Base-by-base conservation (phyloP, 2,888 invertebrate species). In the Lasius platythorax region DNA sequence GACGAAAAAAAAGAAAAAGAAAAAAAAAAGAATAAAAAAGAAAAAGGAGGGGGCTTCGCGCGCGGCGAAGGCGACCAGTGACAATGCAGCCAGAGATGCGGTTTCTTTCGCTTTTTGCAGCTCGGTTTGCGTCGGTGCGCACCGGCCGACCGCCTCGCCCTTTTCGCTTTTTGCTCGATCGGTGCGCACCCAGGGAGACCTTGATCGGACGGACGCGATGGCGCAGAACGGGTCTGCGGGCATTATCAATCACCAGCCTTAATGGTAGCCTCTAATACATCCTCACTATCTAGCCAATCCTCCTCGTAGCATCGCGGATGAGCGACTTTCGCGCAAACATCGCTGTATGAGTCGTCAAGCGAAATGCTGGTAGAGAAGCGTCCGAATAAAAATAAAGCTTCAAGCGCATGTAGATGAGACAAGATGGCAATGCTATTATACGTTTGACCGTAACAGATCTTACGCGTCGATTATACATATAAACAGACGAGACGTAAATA, bases 171-270 rank as follows among this genome's bases (percentile, higher is more conserved):
- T 93, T 91, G 75, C 87, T 84, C 88, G 90, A 91, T 92, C 87
- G 84, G 75, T 85, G 79, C 78, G 78, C 76, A 89, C 85, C 88
- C 85, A 86, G 87, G 86, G 87, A 88, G 91, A 89, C 91, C 92
- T 92, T 92, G 91, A 92, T 91, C 89, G 90, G 88, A 83, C 85
- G 88, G 85, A 89, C 89, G 91, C 91, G 91, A 92, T 91, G 90
- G 92, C 88, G 92, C 90, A 88, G 92, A 93, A 93, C 93, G 91
- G 85, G 91, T 91, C 91, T 91, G 90, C 91, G 90, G 91, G 91
- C 90, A 93, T 93, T 93, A 93, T 93, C 93, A 93, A 93, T 93
- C 93, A 93, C 92, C 72, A 85, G 89, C 90, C 58, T 92, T 93
- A 93, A 93, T 93, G 92, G 91, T 92, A 92, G 91, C 90, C 88